Percentiles rank a stretch among this genome's conserved stretches.
Conservation (phyloP, 2,797 vertebrate species). For the Crocodylus rhombifer region DNA sequence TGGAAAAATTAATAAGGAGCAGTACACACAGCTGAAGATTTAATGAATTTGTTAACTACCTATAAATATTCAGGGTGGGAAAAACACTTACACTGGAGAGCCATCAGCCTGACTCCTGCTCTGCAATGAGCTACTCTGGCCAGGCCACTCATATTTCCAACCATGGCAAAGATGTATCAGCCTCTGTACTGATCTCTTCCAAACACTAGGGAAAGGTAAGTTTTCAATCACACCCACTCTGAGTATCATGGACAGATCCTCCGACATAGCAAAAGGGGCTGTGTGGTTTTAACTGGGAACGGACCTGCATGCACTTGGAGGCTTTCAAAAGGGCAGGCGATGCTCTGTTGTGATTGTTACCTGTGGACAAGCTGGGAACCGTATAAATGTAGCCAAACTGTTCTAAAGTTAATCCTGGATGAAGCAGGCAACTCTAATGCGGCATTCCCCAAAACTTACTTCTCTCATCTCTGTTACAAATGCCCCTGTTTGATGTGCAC, state of each 20-base stretch:
- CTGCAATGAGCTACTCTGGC: not conserved
- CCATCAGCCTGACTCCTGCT: not conserved
- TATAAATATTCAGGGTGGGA: not conserved
- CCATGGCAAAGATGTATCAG: not conserved
- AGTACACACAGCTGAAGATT: not conserved
- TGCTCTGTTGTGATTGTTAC: not conserved
- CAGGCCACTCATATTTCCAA: not conserved
- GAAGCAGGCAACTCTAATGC: too few relatives aligned
- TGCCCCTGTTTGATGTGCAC: not conserved
- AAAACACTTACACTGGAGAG: not conserved
- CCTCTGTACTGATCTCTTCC: not conserved
- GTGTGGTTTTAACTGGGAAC: not conserved
- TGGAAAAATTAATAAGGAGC: not conserved
- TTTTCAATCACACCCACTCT: not conserved
- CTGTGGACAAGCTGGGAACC: too few relatives aligned
- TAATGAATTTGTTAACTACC: conserved; percentile 17
- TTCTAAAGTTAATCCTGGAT: too few relatives aligned
- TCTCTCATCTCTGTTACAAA: not conserved
- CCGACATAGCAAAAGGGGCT: not conserved
- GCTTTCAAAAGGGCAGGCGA: not conserved
- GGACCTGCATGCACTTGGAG: too few relatives aligned
- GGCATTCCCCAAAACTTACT: not conserved
- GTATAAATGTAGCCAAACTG: too few relatives aligned
- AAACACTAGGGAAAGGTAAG: not conserved
- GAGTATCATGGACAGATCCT: not conserved